phyloP scores from a whole-genome alignment of 2,888 invertebrate genomes.

The Sepioteuthis lessoniana region DNA sequence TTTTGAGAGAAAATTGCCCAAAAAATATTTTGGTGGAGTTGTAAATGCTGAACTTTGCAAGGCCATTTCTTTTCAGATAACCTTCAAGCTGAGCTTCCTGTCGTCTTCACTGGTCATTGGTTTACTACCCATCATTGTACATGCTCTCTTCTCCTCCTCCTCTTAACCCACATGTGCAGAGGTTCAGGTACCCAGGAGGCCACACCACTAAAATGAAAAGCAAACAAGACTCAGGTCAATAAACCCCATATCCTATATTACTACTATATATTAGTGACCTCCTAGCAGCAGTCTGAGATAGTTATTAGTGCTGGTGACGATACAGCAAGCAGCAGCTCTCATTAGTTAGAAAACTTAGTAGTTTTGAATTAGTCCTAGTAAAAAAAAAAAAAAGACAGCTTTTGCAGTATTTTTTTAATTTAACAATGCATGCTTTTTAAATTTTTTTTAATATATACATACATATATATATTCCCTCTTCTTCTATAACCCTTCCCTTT shows the following conservation, averaged over 20 bases:
- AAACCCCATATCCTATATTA: conserved; percentile 33
- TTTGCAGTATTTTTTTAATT: conserved; percentile 36
- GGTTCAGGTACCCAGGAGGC: conserved; percentile 33
- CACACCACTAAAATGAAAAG: conserved; percentile 33
- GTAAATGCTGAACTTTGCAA: conserved; percentile 46
- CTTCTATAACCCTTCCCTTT: background rate
- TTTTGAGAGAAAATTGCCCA: background rate
- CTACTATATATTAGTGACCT: conserved; percentile 37
- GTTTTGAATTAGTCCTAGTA: background rate
- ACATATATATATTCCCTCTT: conserved; percentile 8
- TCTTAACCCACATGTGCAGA: conserved; percentile 33
- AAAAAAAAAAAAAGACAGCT: conserved; percentile 6
- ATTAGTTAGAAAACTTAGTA: conserved; percentile 38
- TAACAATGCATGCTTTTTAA: conserved; percentile 21
- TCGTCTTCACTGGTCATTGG: conserved; percentile 33
- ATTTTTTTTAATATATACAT: conserved; percentile 24
- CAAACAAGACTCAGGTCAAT: conserved; percentile 33
- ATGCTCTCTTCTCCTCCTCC: conserved; percentile 33
- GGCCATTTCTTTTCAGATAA: conserved; percentile 47
- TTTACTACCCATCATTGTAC: conserved; percentile 33
- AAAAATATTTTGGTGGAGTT: conserved; percentile 16
- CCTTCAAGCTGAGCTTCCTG: conserved; percentile 38
- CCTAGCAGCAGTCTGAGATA: conserved; percentile 41
- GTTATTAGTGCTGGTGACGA: conserved; percentile 34
- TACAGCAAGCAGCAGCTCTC: conserved; percentile 37